phyloP scores from a whole-genome alignment of 2,888 invertebrate species.

The Drosophila merina region DNA sequence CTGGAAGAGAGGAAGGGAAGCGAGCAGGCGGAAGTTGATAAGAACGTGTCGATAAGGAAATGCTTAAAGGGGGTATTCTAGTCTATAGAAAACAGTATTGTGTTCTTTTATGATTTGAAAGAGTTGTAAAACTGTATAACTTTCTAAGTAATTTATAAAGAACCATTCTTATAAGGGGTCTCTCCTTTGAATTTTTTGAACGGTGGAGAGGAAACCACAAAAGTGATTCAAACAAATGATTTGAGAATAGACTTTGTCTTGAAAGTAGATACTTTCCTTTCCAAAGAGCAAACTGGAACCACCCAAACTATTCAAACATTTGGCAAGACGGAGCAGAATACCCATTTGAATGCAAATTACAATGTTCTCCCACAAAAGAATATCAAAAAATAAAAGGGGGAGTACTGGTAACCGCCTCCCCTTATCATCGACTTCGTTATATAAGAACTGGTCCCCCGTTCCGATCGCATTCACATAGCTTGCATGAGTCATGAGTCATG shows the following conservation, averaged over 20 bases:
- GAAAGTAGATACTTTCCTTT: too few species aligned
- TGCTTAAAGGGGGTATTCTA: conserved; percentile 12
- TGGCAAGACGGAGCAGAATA: neutral
- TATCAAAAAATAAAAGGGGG: neutral
- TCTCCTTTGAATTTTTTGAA: too few species aligned
- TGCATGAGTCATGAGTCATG: conserved; percentile 52
- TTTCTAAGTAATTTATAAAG: too few species aligned
- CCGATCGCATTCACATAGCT: conserved; percentile 8
- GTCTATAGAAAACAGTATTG: neutral
- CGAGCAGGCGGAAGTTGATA: conserved; percentile 1
- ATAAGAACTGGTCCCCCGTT: conserved; percentile 17
- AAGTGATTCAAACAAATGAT: too few species aligned
- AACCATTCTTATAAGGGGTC: too few species aligned
- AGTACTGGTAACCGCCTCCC: neutral
- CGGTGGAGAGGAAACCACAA: too few species aligned
- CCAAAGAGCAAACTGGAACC: neutral
- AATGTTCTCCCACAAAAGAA: neutral
- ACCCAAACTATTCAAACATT: neutral
- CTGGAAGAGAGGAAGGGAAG: conserved; percentile 85
- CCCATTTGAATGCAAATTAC: neutral
- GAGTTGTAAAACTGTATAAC: too few species aligned
- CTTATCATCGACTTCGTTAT: conserved; percentile 3
- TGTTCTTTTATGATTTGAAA: neutral
- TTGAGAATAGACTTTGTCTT: too few species aligned
- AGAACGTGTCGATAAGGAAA: conserved; percentile 49